These are phyloP conservation scores for Brachionus plicatilis DNA, from an alignment of 1,140 invertebrate species.

Conservation along the genomic window DNA sequence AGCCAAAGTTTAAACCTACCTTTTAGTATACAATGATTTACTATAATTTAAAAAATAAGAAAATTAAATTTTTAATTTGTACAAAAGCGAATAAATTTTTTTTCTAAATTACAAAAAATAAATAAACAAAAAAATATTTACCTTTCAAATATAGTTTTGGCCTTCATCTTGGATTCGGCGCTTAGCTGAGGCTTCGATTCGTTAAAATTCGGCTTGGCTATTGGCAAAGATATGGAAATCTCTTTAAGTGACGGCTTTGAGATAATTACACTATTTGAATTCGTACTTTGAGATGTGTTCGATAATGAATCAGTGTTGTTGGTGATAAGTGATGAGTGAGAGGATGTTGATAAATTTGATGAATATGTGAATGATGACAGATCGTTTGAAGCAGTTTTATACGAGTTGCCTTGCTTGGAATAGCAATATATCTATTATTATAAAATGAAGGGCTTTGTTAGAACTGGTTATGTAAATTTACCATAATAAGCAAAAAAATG, in stretches of 20 bases:
- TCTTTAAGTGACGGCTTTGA: constrained; percentile 7
- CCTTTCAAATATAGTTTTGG: constrained; percentile 37
- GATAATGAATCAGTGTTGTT: constrained; percentile 21
- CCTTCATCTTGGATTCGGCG: constrained; percentile 23
- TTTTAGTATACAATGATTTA: constrained; percentile 38
- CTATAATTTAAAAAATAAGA: constrained; percentile 7
- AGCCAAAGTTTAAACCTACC: background rate
- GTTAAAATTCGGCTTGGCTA: constrained; percentile 19
- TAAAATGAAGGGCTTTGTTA: background rate
- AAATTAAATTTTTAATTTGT: background rate
- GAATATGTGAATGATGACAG: constrained; percentile 6
- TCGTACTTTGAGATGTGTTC: background rate
- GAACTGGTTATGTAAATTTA: background rate
- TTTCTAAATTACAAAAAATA: background rate
- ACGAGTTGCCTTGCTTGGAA: constrained; percentile 6
- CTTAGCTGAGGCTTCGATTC: constrained; percentile 32
- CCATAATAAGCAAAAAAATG: constrained; percentile 22
- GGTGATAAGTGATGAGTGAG: constrained; percentile 24
- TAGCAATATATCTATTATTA: background rate
- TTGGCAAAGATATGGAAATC: constrained; percentile 29
- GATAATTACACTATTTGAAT: background rate
- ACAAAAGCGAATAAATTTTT: background rate
- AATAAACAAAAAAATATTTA: background rate
- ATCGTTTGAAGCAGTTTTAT: constrained; percentile 2
- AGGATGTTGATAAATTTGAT: constrained; percentile 10